A percentile compares a stretch with the other conserved stretches of the same genome.
phyloP scores from a whole-genome alignment of 2,113 vertebrate species.

The Cyprinus carpio region DNA sequence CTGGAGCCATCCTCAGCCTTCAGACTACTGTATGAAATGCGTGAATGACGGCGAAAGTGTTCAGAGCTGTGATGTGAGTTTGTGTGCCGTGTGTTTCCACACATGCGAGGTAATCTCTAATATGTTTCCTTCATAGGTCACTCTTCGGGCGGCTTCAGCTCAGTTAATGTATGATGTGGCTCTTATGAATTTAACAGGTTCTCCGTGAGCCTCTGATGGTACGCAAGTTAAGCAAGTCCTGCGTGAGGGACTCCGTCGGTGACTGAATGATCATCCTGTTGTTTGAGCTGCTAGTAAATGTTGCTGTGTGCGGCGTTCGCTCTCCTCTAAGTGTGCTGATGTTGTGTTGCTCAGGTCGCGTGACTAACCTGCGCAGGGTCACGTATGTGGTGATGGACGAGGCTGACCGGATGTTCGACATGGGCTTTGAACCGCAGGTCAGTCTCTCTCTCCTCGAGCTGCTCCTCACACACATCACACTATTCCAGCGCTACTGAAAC shows the following conservation, averaged over 20 bases:
- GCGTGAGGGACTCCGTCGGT: constrained; percentile 68
- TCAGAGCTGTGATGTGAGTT: not conserved
- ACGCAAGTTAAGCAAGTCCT: constrained; percentile 64
- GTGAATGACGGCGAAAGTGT: not conserved
- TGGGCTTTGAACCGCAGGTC: constrained; percentile 99
- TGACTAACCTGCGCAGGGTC: constrained; percentile 92
- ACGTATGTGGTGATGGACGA: constrained; percentile 97
- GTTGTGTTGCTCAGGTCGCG: constrained; percentile 81
- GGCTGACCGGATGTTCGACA: constrained; percentile 99
- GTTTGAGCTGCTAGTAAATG: not conserved
- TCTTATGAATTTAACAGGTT: constrained; percentile 97
- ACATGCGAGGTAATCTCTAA: constrained; percentile 84
- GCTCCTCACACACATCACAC: too few species aligned
- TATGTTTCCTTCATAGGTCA: constrained; percentile 98
- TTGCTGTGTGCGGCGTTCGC: not conserved
- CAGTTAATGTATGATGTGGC: constrained; percentile 97
- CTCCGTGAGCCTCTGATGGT: constrained; percentile 91
- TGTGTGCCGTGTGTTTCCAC: constrained; percentile 80
- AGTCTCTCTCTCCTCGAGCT: constrained; percentile 23
- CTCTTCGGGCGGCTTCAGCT: constrained; percentile 91
- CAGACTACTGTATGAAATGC: not conserved
- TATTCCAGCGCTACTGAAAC: too few species aligned
- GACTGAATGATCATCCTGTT: not conserved
- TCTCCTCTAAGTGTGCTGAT: not conserved
- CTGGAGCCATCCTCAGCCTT: not conserved